Evolutionary conservation across 1,140 invertebrate species (phyloP).

Genomic region (Drosophila cardini): DNA sequence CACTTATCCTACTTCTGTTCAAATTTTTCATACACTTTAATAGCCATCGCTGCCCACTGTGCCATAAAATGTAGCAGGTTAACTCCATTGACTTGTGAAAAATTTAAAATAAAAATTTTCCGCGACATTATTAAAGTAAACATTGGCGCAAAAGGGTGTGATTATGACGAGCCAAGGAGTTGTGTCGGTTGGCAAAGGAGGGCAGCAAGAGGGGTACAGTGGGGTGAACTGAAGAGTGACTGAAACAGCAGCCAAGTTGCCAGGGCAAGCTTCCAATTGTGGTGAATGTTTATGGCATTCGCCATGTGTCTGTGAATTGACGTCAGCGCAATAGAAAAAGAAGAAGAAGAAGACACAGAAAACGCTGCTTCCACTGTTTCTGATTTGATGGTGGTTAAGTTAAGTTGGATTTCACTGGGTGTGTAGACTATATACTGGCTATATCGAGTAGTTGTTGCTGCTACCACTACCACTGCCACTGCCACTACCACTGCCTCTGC

Average conservation of each 20-base stretch:
- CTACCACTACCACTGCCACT: slow-evolving; percentile 5
- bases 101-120: slow-evolving; percentile 83
- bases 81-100: slow-evolving; percentile 80
- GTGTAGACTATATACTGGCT: background rate
- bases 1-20: no score
- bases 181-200: slow-evolving; percentile 34
- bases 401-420: slow-evolving; percentile 1
- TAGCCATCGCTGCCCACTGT: slow-evolving; percentile 19
- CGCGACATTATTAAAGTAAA: slow-evolving; percentile 83
- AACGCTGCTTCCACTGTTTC: background rate
- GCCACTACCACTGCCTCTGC: slow-evolving; percentile 9
- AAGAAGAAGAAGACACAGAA: background rate
- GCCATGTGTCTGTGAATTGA: slow-evolving; percentile 79
- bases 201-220: background rate
- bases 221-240: background rate
- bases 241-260: slow-evolving; percentile 34
- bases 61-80: slow-evolving; percentile 63
- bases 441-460: slow-evolving; percentile 18
- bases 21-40: background rate
- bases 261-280: slow-evolving; percentile 81
- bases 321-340: slow-evolving; percentile 46
- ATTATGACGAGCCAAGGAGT: slow-evolving; percentile 76
- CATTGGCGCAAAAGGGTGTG: slow-evolving; percentile 80
- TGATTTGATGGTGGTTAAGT: slow-evolving; percentile 11
- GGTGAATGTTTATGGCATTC: slow-evolving; percentile 80